A percentile compares a stretch with the other conserved stretches of the same genome.
Conservation (phyloP, 1,140 invertebrate genomes). For the Lanistes nyassanus region DNA sequence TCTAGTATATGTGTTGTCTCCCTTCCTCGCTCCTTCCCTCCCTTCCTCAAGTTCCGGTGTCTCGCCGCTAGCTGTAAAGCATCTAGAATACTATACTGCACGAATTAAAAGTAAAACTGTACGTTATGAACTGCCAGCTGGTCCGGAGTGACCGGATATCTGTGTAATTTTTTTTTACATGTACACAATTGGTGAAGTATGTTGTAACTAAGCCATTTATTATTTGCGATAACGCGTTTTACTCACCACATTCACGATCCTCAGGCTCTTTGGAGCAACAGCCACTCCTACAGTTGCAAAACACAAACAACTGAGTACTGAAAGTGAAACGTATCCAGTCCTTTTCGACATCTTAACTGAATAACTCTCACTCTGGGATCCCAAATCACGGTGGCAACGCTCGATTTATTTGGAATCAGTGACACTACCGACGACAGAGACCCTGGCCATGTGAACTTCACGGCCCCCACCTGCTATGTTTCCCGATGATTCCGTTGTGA, state of each 20-base stretch:
- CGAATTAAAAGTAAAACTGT: not conserved
- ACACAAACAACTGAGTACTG: not conserved
- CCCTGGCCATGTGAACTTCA: no score
- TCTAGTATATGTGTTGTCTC: not conserved
- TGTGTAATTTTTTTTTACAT: not conserved
- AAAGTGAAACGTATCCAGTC: not conserved
- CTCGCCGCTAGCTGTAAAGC: not conserved
- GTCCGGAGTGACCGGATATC: not conserved
- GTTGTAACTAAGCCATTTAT: not conserved
- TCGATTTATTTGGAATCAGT: not conserved
- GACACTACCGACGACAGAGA: not conserved
- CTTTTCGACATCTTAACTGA: not conserved
- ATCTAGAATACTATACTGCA: not conserved
- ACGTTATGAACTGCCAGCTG: not conserved
- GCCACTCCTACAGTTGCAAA: not conserved
- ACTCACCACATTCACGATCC: slow-evolving; percentile 16
- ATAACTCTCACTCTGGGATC: not conserved
- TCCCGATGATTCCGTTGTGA: not conserved
- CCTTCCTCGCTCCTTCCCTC: not conserved
- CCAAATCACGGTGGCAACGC: not conserved
- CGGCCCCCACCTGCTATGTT: not conserved
- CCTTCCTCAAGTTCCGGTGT: not conserved
- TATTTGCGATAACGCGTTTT: not conserved
- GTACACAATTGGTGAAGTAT: not conserved
- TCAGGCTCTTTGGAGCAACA: slow-evolving; percentile 1